Evolutionary conservation across 2,113 vertebrate genomes (phyloP), one percentile per base, ranked within the genome.

Genomic region (Ovis canadensis): DNA sequence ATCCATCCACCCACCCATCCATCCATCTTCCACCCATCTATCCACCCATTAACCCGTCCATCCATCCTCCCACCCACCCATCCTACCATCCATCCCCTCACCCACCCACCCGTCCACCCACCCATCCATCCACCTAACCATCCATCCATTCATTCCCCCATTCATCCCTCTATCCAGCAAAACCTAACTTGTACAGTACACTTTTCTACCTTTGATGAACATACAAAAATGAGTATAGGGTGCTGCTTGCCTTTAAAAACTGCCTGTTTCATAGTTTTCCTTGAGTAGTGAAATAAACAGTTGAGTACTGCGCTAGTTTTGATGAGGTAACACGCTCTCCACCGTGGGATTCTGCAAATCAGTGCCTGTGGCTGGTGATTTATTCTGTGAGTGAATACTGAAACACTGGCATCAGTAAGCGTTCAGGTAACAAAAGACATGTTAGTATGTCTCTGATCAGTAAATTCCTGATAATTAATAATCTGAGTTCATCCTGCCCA

Each of bases 21-120:
- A 43, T 0, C 43, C n/a, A n/a, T n/a, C n/a, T n/a, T n/a, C n/a
- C 43, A 6, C 1, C 43, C 3, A 25, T 0, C 21, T 8, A 25
- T 1, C 55, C 43, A 43, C 43, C 43, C 43, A 6, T 1, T n/a
- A n/a, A n/a, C n/a, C n/a, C n/a, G n/a, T n/a, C 43, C 6, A 43
- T 6, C 23, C 23, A 59, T 1, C 6, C 54, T 21, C 7, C 54
- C 7, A 43, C 6, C 43, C 6, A 43, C 1, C 43, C 40, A n/a
- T n/a, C n/a, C n/a, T n/a, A n/a, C 40, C 40, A 43, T 1, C 40
- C 40, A 43, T 5, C 40, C 40, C 6, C 1, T 6, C 6, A 43
- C 43, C 43, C 43, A 43, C 6, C 43, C 43, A 43, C 6, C 6
- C 43, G 6, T 43, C 43, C 43, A 6, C 43, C 40, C 40, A 40